Evolutionary conservation across 2,888 invertebrate genomes (phyloP), one percentile per base, ranked within the genome.

Genomic region (Trissolcus brochymenae): DNA sequence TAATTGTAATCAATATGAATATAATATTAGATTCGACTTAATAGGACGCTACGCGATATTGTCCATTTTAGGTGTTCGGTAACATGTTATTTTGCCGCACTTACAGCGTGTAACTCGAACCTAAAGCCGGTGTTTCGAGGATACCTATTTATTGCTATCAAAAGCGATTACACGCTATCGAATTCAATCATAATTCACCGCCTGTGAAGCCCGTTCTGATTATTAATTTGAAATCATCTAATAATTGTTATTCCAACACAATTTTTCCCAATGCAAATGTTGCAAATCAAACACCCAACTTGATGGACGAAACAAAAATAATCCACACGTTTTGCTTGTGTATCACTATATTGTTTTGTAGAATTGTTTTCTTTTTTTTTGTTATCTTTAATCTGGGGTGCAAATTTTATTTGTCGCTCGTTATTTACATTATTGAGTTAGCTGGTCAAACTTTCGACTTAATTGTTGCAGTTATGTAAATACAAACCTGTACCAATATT

Each of bases 1-100:
- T 46, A 64, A 64, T 72, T 72, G 51, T 59, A 54, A 72, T 72
- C 54, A 65, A 60, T 66, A 60, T 56, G 74, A 74, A 74, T 64
- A 68, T 68, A 56, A 61, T 61, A 74, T 61, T 66, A 53, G 73
- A 50, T 49, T 41, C 13, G 50, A 21, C 41, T 50, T 60, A 66
- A 66, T 66, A 46, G 60, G 19, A 60, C 49, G 66, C 49, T 17
- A 66, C 6, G 25, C 64, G 68, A 59, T 75, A 75, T 75, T 68
- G 75, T 68, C 46, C 68, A 35, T 64, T 59, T 64, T 54, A 14
- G 68, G 21, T 64, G 56, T 68, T 64, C 17, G 41, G 55, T 75
- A 68, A 68, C 68, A 54, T 60, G 64, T 68, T 75, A 75, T 68
- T 75, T 68, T 43, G 19, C 25, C 16, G 40, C 49, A 68, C 59